Conservation (phyloP, 2,888 invertebrate genomes). For the Lasioglossum zephyrum region DNA sequence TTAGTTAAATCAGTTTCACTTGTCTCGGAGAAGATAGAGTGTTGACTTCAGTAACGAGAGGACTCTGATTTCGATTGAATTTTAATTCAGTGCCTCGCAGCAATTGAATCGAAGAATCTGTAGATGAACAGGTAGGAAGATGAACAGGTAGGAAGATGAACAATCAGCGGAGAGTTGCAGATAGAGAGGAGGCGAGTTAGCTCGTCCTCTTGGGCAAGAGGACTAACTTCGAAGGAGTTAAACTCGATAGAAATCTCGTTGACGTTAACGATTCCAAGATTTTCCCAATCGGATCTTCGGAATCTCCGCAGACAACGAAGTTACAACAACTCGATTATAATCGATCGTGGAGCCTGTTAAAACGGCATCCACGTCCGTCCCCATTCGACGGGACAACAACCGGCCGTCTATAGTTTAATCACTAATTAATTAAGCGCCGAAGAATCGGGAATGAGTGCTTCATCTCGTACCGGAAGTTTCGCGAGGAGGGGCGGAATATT, state of each 20-base stretch:
- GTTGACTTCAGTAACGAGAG: neutral
- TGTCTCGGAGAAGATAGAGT: neutral
- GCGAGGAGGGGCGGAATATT: neutral
- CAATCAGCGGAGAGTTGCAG: neutral
- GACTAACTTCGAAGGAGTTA: neutral
- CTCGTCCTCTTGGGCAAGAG: neutral
- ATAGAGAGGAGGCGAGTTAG: neutral
- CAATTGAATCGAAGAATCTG: neutral
- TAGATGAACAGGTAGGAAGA: neutral
- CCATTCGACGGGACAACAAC: neutral
- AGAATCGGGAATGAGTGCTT: neutral
- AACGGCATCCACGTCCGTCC: neutral
- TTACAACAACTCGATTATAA: conserved; percentile 4
- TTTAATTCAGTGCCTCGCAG: neutral
- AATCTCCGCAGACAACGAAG: neutral
- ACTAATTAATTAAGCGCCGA: conserved; percentile 28
- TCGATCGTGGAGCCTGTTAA: neutral
- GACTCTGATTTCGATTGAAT: neutral
- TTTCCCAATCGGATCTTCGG: neutral
- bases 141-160: neutral
- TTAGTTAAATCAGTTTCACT: too few species aligned
- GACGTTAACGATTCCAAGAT: conserved; percentile 10
- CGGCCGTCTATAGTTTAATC: conserved; percentile 23
- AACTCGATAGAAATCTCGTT: conserved; percentile 6
- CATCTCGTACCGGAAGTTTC: neutral